Evolutionary conservation across 1,140 invertebrate genomes (phyloP), one percentile per base, ranked within the genome.

Genomic region (Hypothenemus hampei): DNA sequence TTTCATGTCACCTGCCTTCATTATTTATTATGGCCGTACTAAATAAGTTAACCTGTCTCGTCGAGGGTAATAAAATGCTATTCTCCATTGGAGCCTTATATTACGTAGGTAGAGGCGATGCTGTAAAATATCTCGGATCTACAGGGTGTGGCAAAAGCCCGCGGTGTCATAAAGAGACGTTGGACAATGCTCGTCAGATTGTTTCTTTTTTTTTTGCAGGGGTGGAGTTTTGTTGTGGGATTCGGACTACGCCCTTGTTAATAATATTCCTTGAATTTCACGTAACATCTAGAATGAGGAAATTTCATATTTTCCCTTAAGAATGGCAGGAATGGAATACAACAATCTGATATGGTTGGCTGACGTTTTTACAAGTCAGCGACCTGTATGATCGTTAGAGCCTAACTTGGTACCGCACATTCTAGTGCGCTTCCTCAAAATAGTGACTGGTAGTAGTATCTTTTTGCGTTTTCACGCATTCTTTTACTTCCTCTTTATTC

Each of bases 351-450:
- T 50, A 57, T 51, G 55, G 44, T 57, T 51, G 39, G 55, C 47
- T 57, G 48, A 19, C 47, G 40, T 57, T 57, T 57, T 50, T 47
- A 57, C 48, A 51, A 57, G 55, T 57, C 55, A 57, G 35, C 39
- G 47, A 57, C 55, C 55, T 57, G 55, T 41, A 57, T 57, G 55
- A 57, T 57, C 55, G 55, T 3, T 29, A 50, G 55, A 57, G 55
- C 55, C 39, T 57, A 57, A 57, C 55, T 51, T 56, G 53, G 44
- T 57, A 57, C 48, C 55, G 55, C 55, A 57, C 47, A 57, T 57
- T 57, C 44, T 47, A 16, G 55, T 47, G n/a, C n/a, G n/a, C n/a
- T n/a, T n/a, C n/a, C n/a, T n/a, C n/a, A n/a, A n/a, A n/a, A n/a
- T 36, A n/a, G 8, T 36, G 18, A 13, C n/a, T 1, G 6, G 13